Conservation (phyloP, 1,140 invertebrate species). For the Aleiodes sp. region DNA sequence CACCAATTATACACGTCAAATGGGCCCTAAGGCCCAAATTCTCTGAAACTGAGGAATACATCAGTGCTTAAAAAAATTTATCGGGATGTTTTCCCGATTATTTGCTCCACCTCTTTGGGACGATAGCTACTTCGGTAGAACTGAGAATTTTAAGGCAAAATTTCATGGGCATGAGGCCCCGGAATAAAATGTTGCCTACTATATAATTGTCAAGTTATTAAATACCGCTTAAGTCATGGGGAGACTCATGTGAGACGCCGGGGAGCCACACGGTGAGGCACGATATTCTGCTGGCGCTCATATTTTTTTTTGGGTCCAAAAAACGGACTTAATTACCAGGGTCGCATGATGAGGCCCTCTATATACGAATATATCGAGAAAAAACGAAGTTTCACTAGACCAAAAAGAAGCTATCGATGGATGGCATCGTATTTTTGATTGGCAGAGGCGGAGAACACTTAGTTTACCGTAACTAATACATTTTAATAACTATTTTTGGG, state of each 20-base stretch:
- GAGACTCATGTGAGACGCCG: slow-evolving; percentile 38
- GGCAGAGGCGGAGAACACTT: neutral
- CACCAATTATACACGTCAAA: slow-evolving; percentile 56
- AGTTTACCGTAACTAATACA: slow-evolving; percentile 14
- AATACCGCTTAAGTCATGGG: slow-evolving; percentile 58
- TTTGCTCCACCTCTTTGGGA: neutral
- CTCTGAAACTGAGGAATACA: slow-evolving; percentile 47
- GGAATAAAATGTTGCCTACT: slow-evolving; percentile 48
- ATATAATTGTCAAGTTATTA: slow-evolving; percentile 67
- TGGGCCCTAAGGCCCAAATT: slow-evolving; percentile 36
- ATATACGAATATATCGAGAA: slow-evolving; percentile 15
- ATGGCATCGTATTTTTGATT: slow-evolving; percentile 29
- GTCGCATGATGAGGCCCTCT: neutral
- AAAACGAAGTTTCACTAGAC: slow-evolving; percentile 39
- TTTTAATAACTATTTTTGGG: slow-evolving; percentile 19
- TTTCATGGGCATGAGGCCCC: neutral
- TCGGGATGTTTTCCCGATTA: slow-evolving; percentile 48
- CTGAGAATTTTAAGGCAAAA: neutral
- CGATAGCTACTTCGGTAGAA: neutral
- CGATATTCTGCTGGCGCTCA: slow-evolving; percentile 22
- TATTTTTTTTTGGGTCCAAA: slow-evolving; percentile 27
- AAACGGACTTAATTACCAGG: slow-evolving; percentile 32
- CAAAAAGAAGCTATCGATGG: slow-evolving; percentile 18
- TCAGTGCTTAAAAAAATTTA: slow-evolving; percentile 38
- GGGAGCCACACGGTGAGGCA: slow-evolving; percentile 22